A percentile compares a stretch with the other conserved stretches of the same genome.
Conservation (phyloP, 2,888 invertebrate genomes). For the Odontomyia ornata region DNA sequence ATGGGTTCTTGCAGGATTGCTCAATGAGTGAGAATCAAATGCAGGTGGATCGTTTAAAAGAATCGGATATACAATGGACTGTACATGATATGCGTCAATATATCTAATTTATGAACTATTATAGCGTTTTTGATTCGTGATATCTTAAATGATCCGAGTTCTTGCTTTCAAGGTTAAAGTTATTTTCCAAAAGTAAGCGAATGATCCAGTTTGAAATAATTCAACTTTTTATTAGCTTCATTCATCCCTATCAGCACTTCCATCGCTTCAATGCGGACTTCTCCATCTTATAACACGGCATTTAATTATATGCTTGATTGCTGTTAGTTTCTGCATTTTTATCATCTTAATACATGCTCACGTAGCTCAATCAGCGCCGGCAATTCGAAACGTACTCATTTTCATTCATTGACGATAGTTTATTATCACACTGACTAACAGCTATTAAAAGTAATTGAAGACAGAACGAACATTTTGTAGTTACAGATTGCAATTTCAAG, state of each 20-base stretch:
- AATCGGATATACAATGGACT: neutral
- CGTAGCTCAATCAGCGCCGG: neutral
- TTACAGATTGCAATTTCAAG: constrained; percentile 18
- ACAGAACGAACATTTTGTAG: constrained; percentile 23
- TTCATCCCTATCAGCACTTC: neutral
- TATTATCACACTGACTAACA: constrained; percentile 26
- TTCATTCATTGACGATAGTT: constrained; percentile 40
- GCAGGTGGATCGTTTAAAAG: neutral
- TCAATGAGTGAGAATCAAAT: neutral
- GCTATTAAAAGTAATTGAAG: constrained; percentile 40
- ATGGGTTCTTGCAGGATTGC: neutral
- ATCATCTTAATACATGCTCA: constrained; percentile 15
- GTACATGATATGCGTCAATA: neutral
- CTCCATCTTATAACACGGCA: constrained; percentile 12
- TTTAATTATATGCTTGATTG: constrained; percentile 43
- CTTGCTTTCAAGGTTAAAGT: no score
- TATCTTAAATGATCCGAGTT: no score
- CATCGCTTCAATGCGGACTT: neutral
- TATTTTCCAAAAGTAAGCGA: no score
- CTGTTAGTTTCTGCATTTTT: constrained; percentile 37
- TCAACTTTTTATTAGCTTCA: no score
- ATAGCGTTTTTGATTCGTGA: no score
- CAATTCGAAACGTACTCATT: constrained; percentile 13
- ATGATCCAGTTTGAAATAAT: no score
- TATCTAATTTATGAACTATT: neutral